Evolutionary conservation across 64 coral and sea anemone genomes (phyloP), one percentile per base, ranked within the genome.

Genomic region (Pocillopora verrucosa): DNA sequence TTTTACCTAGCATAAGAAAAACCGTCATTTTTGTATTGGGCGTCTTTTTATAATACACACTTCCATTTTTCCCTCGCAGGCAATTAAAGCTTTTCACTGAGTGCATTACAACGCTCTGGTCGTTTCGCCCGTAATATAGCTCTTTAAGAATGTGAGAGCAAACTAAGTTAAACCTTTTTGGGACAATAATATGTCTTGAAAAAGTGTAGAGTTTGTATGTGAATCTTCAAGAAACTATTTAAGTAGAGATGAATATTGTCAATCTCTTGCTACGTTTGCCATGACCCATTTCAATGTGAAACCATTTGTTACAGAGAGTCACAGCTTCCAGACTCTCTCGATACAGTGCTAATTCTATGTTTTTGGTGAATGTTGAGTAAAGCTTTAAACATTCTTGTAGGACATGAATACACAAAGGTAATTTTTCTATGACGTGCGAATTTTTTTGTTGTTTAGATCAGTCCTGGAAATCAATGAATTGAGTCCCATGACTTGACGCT

Each of bases 211-310:
- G 61, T 83, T 83, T 67, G 61, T 25, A 59, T 59, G 41, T 59
- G 77, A 79, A 59, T 79, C 51, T 37, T 60, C 24, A 60, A 63
- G 11, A 38, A 85, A 34, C 36, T 85, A 85, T 85, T 85, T 85
- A 85, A 85, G 82, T 83, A 41, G 61, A 67, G 41, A 83, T 65
- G 58, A 62, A 80, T 56, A 83, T 81, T 83, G 61, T 83, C 14
- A 25, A 61, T 67, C n/a, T n/a, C n/a, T 65, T 41, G 80, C 61
- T n/a, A 64, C 1, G 36, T 63, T 67, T 67, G 9, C 2, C 25
- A 45, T 11, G 10, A 15, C 11, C 61, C 26, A 9, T 79, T 24
- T 24, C 12, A 30, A 41, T 38, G 57, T 72, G 11, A 13, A 51
- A 7, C 41, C 30, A 10, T 35, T 16, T 16, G 60, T 1, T 34